Evolutionary conservation across 2,888 invertebrate species (phyloP), one percentile per base, ranked within the genome.

Genomic region (Leptopilina drosophilae): DNA sequence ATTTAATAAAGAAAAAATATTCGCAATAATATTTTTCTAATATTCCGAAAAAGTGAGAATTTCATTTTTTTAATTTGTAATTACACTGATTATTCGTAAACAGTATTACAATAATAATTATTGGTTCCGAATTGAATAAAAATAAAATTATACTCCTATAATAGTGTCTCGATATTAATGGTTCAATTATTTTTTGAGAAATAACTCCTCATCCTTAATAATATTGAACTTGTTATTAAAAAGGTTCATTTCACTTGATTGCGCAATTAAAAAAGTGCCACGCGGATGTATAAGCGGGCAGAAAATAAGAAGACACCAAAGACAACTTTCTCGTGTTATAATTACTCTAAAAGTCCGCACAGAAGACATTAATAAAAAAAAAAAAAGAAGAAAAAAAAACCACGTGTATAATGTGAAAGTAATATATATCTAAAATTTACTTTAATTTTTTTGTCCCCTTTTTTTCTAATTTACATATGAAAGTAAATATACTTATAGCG

Each of bases 241-340:
- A 69, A 69, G 46, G 11, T 69, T 20, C 49, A 69, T 69, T 69
- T 69, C 67, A 67, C 67, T 67, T 46, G 46, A 49, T 67, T 67
- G 42, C 12, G 67, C 15, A 20, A 53, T 53, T 26, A 53, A 49
- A 69, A 69, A 14, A 69, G 11, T 67, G 67, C 66, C 49, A 67
- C 49, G 26, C 15, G 46, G 46, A 59, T 59, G n/a, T 62, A 59
- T 59, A 62, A 9, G 9, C 14, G 12, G 1, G 59, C 59, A 59
- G 59, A 59, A 49, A 62, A 62, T 62, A 62, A 62, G 62, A 62
- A 62, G 62, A 62, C 20, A 62, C 20, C 59, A 5, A 62, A 62
- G 62, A 62, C 62, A 62, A 62, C 62, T 62, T 62, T 62, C 62
- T 62, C 62, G 62, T 15, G 15, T 62, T 62, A 20, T 62, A 62